These are phyloP conservation scores for Amaurobius ferox DNA, from an alignment of 2,888 invertebrate species.

Conservation along the genomic window DNA sequence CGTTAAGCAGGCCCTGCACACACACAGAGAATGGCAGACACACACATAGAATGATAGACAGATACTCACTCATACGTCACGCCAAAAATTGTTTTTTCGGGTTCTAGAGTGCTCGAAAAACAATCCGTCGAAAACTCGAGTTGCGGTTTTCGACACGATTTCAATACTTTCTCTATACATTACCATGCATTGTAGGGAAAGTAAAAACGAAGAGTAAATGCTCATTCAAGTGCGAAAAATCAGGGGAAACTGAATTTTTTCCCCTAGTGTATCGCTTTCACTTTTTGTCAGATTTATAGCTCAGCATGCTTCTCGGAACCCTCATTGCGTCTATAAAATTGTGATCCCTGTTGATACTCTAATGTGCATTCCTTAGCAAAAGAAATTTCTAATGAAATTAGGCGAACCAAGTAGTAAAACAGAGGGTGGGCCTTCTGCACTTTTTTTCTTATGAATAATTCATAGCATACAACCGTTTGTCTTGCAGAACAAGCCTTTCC, in stretches of 20 bases:
- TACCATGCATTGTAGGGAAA: no score
- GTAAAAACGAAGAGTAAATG: no score
- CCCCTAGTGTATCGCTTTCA: neutral
- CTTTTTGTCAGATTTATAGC: neutral
- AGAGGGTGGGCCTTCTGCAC: conserved; percentile 20
- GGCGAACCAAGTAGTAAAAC: conserved; percentile 22
- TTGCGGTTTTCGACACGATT: no score
- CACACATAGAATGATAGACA: no score
- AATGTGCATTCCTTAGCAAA: neutral
- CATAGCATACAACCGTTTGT: conserved; percentile 8
- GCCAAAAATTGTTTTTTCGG: no score
- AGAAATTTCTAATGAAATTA: conserved; percentile 23
- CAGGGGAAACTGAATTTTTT: neutral
- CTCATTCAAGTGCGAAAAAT: neutral
- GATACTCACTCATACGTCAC: no score
- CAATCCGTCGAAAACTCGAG: no score
- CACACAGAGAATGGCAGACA: no score
- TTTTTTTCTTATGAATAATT: conserved; percentile 41
- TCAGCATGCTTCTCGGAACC: neutral
- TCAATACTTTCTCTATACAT: no score
- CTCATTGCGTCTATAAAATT: conserved; percentile 13
- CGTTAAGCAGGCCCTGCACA: no score
- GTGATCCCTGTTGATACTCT: conserved; percentile 1
- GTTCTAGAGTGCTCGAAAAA: no score
- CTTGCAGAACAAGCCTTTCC: conserved; percentile 10